phyloP scores from a whole-genome alignment of 2,888 invertebrate genomes.

The Ormyrus pomaceus region DNA sequence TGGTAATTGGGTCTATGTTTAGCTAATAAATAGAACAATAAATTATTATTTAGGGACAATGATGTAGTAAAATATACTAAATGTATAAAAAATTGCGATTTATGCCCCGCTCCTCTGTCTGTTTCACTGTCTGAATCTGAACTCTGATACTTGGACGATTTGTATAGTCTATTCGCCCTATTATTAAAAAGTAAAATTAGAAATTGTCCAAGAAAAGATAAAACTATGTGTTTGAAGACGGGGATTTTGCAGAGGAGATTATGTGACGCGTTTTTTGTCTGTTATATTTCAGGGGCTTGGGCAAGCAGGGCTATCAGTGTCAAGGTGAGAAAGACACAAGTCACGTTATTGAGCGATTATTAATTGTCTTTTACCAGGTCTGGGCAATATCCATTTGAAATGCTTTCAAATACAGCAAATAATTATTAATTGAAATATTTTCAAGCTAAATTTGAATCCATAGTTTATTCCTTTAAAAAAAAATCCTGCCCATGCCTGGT shows the following conservation, averaged over 20 bases:
- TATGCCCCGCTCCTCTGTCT: constrained; percentile 35
- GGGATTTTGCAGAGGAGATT: constrained; percentile 70
- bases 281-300: constrained; percentile 90
- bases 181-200: constrained; percentile 66
- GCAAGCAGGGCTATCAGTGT: constrained; percentile 98
- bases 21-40: constrained; percentile 6
- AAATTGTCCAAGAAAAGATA: constrained; percentile 65
- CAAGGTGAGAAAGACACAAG: constrained; percentile 85
- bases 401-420: too few relatives aligned
- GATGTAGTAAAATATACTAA: neutral
- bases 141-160: constrained; percentile 51
- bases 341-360: constrained; percentile 68
- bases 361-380: constrained; percentile 54
- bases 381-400: constrained; percentile 37
- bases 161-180: constrained; percentile 62
- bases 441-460: too few relatives aligned
- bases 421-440: too few relatives aligned
- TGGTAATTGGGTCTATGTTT: constrained; percentile 26
- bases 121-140: constrained; percentile 9
- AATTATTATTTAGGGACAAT: neutral
- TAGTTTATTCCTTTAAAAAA: too few relatives aligned
- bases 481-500: constrained; percentile 51
- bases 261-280: constrained; percentile 71
- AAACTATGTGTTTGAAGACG: constrained; percentile 70
- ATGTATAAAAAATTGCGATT: constrained; percentile 25